Percentiles rank a stretch among this genome's conserved stretches.
phyloP scores from a whole-genome alignment of 2,888 invertebrate genomes.

The Calliphora vomitoria region DNA sequence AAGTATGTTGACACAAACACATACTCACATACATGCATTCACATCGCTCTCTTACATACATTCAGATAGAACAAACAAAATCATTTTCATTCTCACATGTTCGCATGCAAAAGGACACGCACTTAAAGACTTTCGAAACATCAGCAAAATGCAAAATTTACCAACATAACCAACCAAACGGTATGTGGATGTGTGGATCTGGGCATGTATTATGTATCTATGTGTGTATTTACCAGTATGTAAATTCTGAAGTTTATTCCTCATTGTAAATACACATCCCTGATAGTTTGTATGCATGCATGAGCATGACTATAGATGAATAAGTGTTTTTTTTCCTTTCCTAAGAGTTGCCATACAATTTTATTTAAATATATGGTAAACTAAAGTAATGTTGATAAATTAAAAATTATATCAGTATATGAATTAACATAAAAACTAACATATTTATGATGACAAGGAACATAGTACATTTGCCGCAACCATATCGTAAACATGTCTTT shows the following conservation, averaged over 20 bases:
- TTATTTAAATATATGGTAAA: neutral
- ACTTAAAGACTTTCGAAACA: conserved; percentile 67
- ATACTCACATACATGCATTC: conserved; percentile 20
- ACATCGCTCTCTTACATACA: conserved; percentile 1
- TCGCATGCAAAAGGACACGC: conserved; percentile 57
- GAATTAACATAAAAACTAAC: no score
- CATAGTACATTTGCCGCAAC: no score
- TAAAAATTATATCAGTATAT: no score
- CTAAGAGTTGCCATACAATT: conserved; percentile 27
- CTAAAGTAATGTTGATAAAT: no score
- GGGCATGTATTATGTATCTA: conserved; percentile 53
- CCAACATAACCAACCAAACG: conserved; percentile 55
- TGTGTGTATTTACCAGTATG: conserved; percentile 50
- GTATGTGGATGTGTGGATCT: conserved; percentile 49
- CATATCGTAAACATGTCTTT: no score
- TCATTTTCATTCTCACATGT: conserved; percentile 49
- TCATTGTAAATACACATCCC: conserved; percentile 45
- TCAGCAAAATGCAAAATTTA: conserved; percentile 66
- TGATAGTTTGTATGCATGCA: conserved; percentile 20
- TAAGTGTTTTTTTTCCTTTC: neutral
- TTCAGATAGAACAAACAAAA: conserved; percentile 38
- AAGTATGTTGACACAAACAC: conserved; percentile 57
- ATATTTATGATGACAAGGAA: no score
- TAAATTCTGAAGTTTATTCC: conserved; percentile 58
- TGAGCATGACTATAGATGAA: neutral